A percentile compares a stretch with the other conserved stretches of the same genome.
These are phyloP conservation scores for Chiroxiphia lanceolata DNA, from an alignment of 2,797 vertebrate genomes.

Conservation along the genomic window DNA sequence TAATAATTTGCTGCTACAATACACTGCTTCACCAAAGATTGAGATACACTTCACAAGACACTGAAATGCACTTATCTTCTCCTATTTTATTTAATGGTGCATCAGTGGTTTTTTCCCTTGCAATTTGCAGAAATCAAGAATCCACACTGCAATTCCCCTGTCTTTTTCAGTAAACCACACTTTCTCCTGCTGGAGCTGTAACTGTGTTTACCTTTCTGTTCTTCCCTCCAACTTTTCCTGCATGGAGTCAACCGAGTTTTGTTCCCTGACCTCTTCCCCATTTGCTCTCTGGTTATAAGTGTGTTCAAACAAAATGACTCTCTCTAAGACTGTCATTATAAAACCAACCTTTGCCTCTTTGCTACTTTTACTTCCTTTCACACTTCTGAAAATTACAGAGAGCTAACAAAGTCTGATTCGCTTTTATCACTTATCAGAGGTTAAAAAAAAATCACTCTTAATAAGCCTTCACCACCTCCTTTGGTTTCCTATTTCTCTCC, in stretches of 20 bases:
- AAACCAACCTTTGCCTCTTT: constrained; percentile 21
- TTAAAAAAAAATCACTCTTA: background rate
- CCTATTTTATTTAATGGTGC: background rate
- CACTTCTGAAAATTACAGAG: constrained; percentile 21
- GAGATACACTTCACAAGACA: background rate
- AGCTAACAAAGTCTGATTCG: background rate
- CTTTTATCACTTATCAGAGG: background rate
- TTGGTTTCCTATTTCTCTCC: constrained; percentile 2
- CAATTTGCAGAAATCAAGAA: background rate
- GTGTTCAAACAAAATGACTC: constrained; percentile 24
- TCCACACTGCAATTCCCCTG: background rate
- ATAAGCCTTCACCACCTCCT: constrained; percentile 23
- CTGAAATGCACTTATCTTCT: background rate
- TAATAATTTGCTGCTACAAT: background rate
- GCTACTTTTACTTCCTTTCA: constrained; percentile 1
- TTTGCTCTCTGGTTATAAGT: background rate
- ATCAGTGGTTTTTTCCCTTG: background rate
- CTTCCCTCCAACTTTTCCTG: background rate
- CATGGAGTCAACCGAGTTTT: background rate
- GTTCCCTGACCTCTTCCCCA: constrained; percentile 2
- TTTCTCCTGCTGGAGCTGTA: background rate
- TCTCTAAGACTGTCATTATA: background rate
- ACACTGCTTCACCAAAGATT: background rate
- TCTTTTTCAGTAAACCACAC: background rate
- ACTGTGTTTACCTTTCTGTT: background rate